phyloP scores from a whole-genome alignment of 1,140 invertebrate genomes.

The Penaeus indicus region DNA sequence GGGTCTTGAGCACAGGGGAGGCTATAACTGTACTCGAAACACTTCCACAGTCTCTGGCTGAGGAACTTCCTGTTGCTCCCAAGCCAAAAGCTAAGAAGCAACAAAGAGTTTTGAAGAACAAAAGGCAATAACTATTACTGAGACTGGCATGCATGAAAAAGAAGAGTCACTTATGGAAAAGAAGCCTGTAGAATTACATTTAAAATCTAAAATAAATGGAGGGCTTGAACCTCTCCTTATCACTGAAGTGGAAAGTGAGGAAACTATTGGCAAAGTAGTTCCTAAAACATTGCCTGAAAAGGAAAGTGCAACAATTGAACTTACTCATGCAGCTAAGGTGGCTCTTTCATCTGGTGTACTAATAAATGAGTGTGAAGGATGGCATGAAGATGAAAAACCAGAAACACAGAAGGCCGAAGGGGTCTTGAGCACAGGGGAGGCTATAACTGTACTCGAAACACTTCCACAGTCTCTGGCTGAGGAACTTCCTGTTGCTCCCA shows the following conservation, averaged over 20 bases:
- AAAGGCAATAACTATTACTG: constrained; percentile 77
- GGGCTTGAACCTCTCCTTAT: constrained; percentile 46
- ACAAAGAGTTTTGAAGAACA: constrained; percentile 69
- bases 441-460: constrained; percentile 72
- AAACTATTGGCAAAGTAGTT: constrained; percentile 40
- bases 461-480: constrained; percentile 46
- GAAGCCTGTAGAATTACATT: constrained; percentile 30
- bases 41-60: constrained; percentile 45
- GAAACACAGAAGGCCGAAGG: constrained; percentile 71
- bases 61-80: constrained; percentile 38
- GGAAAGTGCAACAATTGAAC: constrained; percentile 49
- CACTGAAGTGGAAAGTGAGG: constrained; percentile 57
- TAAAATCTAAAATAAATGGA: constrained; percentile 47
- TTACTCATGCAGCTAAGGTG: constrained; percentile 54
- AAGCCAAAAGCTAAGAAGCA: constrained; percentile 48
- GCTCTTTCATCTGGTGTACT: constrained; percentile 54
- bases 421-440: constrained; percentile 76
- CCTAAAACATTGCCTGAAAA: not conserved
- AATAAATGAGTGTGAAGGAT: constrained; percentile 57
- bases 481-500: constrained; percentile 38
- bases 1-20: constrained; percentile 76
- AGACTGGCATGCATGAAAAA: constrained; percentile 75
- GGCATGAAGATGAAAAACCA: constrained; percentile 68
- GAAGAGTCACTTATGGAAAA: constrained; percentile 71
- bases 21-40: constrained; percentile 73